These are phyloP conservation scores for Atta texana DNA, from an alignment of 1,140 invertebrate species.

Conservation along the genomic window DNA sequence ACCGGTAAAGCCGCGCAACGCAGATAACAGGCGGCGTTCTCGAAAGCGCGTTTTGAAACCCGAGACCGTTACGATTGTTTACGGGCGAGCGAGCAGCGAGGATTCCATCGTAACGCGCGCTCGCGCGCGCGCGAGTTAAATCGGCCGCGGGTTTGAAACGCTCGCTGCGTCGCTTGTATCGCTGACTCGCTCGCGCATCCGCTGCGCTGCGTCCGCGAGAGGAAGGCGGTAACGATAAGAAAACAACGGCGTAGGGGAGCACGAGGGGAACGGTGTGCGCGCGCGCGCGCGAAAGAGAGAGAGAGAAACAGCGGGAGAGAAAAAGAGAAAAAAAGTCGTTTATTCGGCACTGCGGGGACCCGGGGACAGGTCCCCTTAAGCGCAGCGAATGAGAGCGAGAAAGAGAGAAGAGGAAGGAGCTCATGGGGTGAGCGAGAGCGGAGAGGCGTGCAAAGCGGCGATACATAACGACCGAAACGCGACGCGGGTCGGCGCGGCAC, in stretches of 20 bases:
- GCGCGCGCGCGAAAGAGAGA: too few species aligned
- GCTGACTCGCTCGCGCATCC: constrained; percentile 55
- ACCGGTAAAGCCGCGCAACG: constrained; percentile 23
- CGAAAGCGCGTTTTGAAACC: constrained; percentile 47
- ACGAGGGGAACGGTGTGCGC: neutral
- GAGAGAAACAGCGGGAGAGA: constrained; percentile 1
- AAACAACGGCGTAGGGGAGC: constrained; percentile 31
- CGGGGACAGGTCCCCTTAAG: constrained; percentile 16
- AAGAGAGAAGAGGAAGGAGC: constrained; percentile 16
- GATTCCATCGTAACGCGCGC: constrained; percentile 48
- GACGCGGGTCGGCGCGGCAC: neutral
- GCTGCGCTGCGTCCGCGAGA: constrained; percentile 32
- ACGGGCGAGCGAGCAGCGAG: constrained; percentile 55
- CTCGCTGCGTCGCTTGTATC: constrained; percentile 55
- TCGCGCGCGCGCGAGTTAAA: constrained; percentile 28
- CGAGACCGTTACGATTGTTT: constrained; percentile 53
- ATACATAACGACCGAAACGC: constrained; percentile 17
- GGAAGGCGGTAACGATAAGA: constrained; percentile 59
- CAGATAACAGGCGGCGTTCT: constrained; percentile 56
- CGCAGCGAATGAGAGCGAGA: neutral
- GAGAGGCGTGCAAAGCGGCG: constrained; percentile 6
- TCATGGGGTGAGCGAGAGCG: neutral
- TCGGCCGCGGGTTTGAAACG: constrained; percentile 55
- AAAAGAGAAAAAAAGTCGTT: neutral
- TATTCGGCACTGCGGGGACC: constrained; percentile 18